Base-by-base conservation (phyloP, 2,797 vertebrate genomes). In the Anabas testudineus region DNA sequence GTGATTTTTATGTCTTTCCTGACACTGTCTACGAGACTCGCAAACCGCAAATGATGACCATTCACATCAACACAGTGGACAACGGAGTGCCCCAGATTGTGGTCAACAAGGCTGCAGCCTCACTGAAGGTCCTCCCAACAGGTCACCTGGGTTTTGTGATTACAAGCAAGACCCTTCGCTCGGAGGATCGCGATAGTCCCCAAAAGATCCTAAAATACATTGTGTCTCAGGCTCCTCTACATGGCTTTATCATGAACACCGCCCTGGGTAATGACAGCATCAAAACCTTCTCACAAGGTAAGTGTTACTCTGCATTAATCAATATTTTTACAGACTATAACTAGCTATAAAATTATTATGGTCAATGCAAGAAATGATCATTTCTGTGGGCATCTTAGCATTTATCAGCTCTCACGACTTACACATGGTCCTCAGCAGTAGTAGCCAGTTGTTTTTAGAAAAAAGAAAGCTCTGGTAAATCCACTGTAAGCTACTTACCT, bases 201-300 rank as follows among this genome's bases (percentile, higher is more conserved):
- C 92, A 93, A 39, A 93, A 89, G 65, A 75, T 94, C 30, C 89
- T 97, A 34, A 96, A 93, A 80, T 97, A 95, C 81, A 82, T 51
- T 24, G 85, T 97, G 69, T 92, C 86, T 1, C 88, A 94, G 64
- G 78, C 91, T 24, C 96, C 93, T 0, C 85, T 87, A n/a, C 95
- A 96, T 41, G 96, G 96, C 55, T 94, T 92, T 85, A 88, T 97
- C 73, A 88, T 96, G 24, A 95, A 96, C 83, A 87, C 70, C 6
- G 94, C 84, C 1, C 62, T 91, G 68, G 95, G 95, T 51, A 95
- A 96, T 34, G 89, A 94, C 80, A 96, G 91, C 76, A 81, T 94
- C 49, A 92, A 61, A 54, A 92, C 88, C 43, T 98, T 97, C 89
- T 91, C 94, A 41, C 96, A 97, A 94, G 95, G 96, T 97, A 88